These are phyloP conservation scores for Metacarcinus magister DNA, from an alignment of 2,888 invertebrate species.

Conservation along the genomic window DNA sequence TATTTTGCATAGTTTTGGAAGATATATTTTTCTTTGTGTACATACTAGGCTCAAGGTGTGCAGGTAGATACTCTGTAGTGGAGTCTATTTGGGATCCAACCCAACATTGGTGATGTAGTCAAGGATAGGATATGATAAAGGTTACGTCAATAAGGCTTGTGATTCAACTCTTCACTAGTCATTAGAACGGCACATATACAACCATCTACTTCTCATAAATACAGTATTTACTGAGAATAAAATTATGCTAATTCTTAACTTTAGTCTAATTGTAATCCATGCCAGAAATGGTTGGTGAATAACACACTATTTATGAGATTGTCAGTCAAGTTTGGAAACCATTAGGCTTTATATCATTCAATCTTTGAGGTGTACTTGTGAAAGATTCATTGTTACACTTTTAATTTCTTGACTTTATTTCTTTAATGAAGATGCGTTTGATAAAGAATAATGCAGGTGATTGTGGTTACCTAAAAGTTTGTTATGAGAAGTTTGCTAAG, in stretches of 20 bases:
- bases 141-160: slow-evolving; percentile 22
- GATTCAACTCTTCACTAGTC: slow-evolving; percentile 46
- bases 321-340: background rate
- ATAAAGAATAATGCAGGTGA: background rate
- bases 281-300: background rate
- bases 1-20: slow-evolving; percentile 19
- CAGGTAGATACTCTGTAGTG: background rate
- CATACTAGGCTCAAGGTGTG: slow-evolving; percentile 28
- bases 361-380: background rate
- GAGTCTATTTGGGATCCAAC: background rate
- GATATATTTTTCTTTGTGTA: background rate
- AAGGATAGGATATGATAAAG: background rate
- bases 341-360: background rate
- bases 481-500: slow-evolving; percentile 1
- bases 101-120: slow-evolving; percentile 7
- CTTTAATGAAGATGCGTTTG: background rate
- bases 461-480: background rate
- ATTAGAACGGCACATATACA: slow-evolving; percentile 4
- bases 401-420: background rate
- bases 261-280: background rate
- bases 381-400: background rate
- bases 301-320: background rate
- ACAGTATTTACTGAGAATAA: background rate
- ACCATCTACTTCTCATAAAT: background rate
- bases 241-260: background rate